phyloP scores from a whole-genome alignment of 2,797 vertebrate species.

The Phataginus tricuspis region DNA sequence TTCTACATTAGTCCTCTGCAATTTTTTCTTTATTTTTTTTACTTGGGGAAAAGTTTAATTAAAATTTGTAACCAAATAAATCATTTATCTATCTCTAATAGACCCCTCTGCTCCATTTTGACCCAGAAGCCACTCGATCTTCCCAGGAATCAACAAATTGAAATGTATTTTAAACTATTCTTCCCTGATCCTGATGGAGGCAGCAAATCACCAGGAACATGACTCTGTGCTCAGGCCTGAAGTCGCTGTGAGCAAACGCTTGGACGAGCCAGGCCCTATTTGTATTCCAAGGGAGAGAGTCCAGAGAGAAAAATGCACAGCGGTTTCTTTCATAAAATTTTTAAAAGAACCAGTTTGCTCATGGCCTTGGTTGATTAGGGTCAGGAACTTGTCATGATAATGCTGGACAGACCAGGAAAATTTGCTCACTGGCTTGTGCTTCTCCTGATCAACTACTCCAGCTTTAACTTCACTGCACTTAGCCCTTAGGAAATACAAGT shows the following conservation, averaged over 20 bases:
- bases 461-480: neutral
- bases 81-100: neutral
- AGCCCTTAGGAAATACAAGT: neutral
- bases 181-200: slow-evolving; percentile 83
- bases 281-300: neutral
- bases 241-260: neutral
- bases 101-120: neutral
- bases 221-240: neutral
- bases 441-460: neutral
- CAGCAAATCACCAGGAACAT: slow-evolving; percentile 85
- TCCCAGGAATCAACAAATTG: neutral
- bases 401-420: slow-evolving; percentile 11
- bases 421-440: neutral
- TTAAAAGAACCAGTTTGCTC: slow-evolving; percentile 52
- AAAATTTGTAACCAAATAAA: neutral
- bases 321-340: slow-evolving; percentile 32
- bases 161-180: slow-evolving; percentile 69
- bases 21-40: neutral
- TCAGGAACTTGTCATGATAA: slow-evolving; percentile 31
- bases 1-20: neutral
- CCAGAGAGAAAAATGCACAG: slow-evolving; percentile 10
- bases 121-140: neutral
- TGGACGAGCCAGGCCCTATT: neutral
- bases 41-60: neutral
- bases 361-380: slow-evolving; percentile 49